Base-by-base conservation (phyloP, 1,140 invertebrate genomes). In the Bombus haemorrhoidalis region DNA sequence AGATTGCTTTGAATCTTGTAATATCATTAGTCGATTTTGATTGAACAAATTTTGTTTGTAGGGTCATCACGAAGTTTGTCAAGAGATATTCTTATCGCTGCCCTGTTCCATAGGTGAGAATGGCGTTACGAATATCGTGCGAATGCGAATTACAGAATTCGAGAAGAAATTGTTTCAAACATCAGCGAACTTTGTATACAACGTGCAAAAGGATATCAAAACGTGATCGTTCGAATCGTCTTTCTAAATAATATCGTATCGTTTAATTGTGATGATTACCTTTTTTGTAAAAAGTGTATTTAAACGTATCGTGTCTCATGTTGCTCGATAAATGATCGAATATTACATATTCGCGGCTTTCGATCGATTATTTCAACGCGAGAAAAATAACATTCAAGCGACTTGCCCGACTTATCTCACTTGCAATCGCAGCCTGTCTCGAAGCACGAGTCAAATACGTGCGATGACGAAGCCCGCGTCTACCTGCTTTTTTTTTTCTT, bases 61-160 rank as follows among this genome's bases (percentile, higher is more conserved):
- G 96, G 96, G 96, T 43, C 94, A 96, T 68, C 95, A 96, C 86
- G 95, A 95, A 25, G 95, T 97, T 76, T 93, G 95, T n/a, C 87
- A 96, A 10, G 96, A 97, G 43, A 94, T 96, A 32, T 97, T 96
- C 87, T 91, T 97, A 28, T 96, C 96, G 0, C 89, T 97, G n/a
- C 96, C 96, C 10, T 96, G 95, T 76, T 92, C 95, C 15, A 71
- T 97, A 32, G 96, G 96, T 18, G 95, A 95, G 59, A 95, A 95
- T 83, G 96, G 96, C 13, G 89, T 97, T 74, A 95, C 94, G n/a
- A 94, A 96, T 81, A 93, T 97, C 41, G 91, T 96, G 8, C 94
- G 96, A 75, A 95, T 96, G 91, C 94, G 95, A 2, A 94, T 97
- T 39, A 96, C 93, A 15, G 94, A 96, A n/a, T 83, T 90, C 9